These are phyloP conservation scores for Eremophila alpestris DNA, from an alignment of 2,797 vertebrate species.

Conservation along the genomic window DNA sequence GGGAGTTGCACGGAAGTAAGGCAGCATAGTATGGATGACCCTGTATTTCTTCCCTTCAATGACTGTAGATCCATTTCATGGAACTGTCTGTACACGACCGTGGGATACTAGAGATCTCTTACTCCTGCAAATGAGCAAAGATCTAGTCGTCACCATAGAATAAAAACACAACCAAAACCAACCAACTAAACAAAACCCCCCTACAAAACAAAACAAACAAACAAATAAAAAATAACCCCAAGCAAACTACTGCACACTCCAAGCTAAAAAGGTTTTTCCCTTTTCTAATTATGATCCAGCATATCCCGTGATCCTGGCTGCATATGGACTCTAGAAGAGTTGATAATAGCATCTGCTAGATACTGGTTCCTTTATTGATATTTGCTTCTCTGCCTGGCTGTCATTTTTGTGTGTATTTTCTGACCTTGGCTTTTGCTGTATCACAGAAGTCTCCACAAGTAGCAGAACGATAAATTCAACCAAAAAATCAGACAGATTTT, in stretches of 20 bases:
- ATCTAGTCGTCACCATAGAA: not conserved
- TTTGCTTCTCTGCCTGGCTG: not conserved
- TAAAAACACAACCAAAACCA: not conserved
- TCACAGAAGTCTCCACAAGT: constrained; percentile 7
- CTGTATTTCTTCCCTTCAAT: not conserved
- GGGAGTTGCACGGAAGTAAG: constrained; percentile 58
- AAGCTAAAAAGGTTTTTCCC: not conserved
- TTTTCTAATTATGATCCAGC: not conserved
- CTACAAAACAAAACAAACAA: not conserved
- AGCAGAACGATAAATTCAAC: constrained; percentile 69
- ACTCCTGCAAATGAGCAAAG: not conserved
- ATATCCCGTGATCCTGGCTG: not conserved
- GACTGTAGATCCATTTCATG: not conserved
- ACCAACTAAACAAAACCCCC: not conserved
- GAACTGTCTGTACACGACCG: not conserved
- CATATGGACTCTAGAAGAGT: not conserved
- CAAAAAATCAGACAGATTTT: constrained; percentile 70
- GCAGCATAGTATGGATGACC: not conserved
- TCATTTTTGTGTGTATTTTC: constrained; percentile 24
- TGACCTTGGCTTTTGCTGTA: constrained; percentile 4
- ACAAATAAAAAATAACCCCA: not conserved
- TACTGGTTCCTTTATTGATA: not conserved
- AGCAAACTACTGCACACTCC: not conserved
- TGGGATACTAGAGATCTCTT: not conserved
- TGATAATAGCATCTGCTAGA: not conserved